Evolutionary conservation across 2,888 invertebrate genomes (phyloP).

Genomic region (Meteorus colon): DNA sequence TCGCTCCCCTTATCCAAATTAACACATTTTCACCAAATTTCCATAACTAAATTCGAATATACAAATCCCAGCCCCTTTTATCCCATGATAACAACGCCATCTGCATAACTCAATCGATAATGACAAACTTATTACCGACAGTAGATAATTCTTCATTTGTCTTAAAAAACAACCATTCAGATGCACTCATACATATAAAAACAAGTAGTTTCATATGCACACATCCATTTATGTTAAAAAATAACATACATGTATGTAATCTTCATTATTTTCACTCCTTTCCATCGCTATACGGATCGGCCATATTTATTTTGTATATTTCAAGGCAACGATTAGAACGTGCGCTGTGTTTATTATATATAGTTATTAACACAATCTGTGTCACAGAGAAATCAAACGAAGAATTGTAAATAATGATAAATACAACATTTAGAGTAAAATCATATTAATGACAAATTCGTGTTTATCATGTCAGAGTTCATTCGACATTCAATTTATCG

Average conservation of each 20-base stretch:
- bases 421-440: background rate
- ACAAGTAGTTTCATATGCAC: background rate
- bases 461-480: background rate
- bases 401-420: background rate
- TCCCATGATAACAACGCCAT: no score
- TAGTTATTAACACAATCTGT: background rate
- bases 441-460: background rate
- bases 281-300: background rate
- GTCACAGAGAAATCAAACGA: background rate
- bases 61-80: no score
- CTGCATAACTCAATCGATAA: no score
- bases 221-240: background rate
- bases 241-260: background rate
- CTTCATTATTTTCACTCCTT: background rate
- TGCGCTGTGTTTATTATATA: background rate
- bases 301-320: constrained; percentile 13
- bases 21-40: no score
- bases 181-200: no score
- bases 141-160: no score
- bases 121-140: no score
- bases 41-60: no score
- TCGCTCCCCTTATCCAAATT: no score
- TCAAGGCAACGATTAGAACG: constrained; percentile 3
- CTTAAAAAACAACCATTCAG: no score
- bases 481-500: background rate